Conservation (phyloP, 2,797 vertebrate species). For the Loris lydekkerianus region DNA sequence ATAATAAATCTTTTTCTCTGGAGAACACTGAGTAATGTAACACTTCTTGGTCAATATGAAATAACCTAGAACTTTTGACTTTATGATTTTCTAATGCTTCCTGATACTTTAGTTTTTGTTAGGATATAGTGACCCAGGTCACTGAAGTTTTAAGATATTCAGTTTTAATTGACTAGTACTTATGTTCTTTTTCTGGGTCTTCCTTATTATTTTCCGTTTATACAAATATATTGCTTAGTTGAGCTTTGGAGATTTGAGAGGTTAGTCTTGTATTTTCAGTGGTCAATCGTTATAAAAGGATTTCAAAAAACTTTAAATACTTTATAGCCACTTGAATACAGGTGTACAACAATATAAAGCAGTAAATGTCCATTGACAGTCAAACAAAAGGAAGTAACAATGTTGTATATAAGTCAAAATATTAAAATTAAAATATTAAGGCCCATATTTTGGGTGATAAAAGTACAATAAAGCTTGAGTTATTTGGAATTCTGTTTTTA, state of each 20-base stretch:
- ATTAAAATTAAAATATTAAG: slow-evolving; percentile 23
- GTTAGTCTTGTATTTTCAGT: not conserved
- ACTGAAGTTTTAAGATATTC: not conserved
- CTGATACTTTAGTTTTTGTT: not conserved
- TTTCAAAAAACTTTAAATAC: not conserved
- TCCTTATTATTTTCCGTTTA: not conserved
- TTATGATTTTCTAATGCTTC: not conserved
- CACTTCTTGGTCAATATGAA: not conserved
- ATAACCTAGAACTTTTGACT: not conserved
- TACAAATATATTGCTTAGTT: slow-evolving; percentile 1
- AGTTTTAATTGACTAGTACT: not conserved
- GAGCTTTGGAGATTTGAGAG: slow-evolving; percentile 25
- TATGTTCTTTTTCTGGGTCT: not conserved
- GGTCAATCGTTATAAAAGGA: not conserved
- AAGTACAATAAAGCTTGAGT: not conserved
- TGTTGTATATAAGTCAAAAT: not conserved
- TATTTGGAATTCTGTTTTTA: not conserved
- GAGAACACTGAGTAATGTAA: not conserved
- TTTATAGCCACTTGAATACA: not conserved
- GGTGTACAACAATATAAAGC: not conserved
- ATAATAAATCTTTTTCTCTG: not conserved
- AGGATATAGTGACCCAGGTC: not conserved
- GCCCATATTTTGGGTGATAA: not conserved
- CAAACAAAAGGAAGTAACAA: not conserved
- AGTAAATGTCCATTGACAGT: not conserved